phyloP scores from a whole-genome alignment of 2,888 invertebrate genomes.

The Aphidoletes aphidimyza region DNA sequence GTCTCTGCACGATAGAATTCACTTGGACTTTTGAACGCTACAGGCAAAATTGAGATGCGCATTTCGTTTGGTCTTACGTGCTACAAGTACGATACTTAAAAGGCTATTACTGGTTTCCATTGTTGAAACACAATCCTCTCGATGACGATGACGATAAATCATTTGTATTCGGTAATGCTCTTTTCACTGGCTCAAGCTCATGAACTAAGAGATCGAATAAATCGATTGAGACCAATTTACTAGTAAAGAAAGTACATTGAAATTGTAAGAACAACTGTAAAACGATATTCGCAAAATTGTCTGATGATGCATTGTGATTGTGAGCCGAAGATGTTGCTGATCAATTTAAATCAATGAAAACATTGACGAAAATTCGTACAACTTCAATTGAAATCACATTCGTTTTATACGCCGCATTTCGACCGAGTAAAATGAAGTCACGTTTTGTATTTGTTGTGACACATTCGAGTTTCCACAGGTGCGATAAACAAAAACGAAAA shows the following conservation, averaged over 20 bases:
- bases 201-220: not conserved
- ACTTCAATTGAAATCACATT: too few relatives aligned
- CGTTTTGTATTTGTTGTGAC: conserved; percentile 1
- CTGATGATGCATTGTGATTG: not conserved
- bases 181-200: not conserved
- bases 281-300: not conserved
- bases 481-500: not conserved
- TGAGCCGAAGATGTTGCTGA: not conserved
- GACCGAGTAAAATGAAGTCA: not conserved
- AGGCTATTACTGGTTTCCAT: too few relatives aligned
- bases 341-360: too few relatives aligned
- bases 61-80: too few relatives aligned
- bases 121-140: too few relatives aligned
- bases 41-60: not conserved
- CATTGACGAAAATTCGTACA: too few relatives aligned
- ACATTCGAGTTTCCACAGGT: conserved; percentile 31
- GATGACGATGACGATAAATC: too few relatives aligned
- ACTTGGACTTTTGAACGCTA: not conserved
- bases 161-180: too few relatives aligned
- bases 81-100: too few relatives aligned
- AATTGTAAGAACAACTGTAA: not conserved
- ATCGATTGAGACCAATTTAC: not conserved
- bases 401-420: not conserved
- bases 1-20: not conserved
- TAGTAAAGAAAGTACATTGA: not conserved